Conservation (phyloP, 2,797 vertebrate genomes). For the Eulemur coronatus region DNA sequence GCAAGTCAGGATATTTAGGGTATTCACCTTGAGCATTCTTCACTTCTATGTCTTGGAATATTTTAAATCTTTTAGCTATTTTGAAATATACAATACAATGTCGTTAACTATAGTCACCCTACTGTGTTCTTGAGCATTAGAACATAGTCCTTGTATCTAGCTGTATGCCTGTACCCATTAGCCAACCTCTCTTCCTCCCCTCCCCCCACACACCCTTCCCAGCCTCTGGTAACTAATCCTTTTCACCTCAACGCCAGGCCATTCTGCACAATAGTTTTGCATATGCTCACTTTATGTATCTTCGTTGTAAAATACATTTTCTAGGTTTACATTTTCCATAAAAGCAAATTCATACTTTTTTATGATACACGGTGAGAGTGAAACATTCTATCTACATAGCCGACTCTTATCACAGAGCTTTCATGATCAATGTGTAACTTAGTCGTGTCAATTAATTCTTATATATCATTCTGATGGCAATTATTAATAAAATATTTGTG, state of each 20-base stretch:
- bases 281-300: not conserved
- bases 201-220: too few species aligned
- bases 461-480: not conserved
- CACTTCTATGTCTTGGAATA: too few species aligned
- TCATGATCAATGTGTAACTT: not conserved
- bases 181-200: too few species aligned
- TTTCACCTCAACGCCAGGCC: not conserved
- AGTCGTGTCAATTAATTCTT: not conserved
- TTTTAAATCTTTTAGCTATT: too few species aligned
- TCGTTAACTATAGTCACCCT: too few species aligned
- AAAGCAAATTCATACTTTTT: not conserved
- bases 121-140: too few species aligned
- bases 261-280: not conserved
- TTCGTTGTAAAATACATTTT: not conserved
- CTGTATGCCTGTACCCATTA: too few species aligned
- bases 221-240: not conserved
- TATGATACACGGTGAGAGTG: not conserved
- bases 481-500: slow-evolving; percentile 4
- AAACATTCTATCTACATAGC: not conserved
- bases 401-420: not conserved
- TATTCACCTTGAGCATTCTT: too few species aligned
- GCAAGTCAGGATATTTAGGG: too few species aligned
- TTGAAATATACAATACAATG: too few species aligned
- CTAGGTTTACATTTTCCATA: not conserved
- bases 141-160: too few species aligned